Percentiles rank a stretch among this genome's conserved stretches.
Evolutionary conservation across 1,140 invertebrate species (phyloP).

Genomic region (Nephila pilipes): DNA sequence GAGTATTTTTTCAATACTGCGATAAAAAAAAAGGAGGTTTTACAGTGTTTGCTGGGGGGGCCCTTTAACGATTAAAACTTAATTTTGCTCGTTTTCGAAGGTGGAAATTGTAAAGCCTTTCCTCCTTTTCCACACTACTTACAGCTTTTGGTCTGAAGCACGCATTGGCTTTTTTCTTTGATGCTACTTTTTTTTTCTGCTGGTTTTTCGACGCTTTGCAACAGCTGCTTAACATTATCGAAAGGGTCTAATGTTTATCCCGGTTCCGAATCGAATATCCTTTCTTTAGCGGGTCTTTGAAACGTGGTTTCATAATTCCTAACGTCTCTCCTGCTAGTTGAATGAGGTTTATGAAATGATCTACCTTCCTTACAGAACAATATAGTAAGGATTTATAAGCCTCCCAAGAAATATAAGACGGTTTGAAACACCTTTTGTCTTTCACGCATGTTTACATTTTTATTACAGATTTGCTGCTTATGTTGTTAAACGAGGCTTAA

Average conservation of each 20-base stretch:
- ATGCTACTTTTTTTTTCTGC: not conserved
- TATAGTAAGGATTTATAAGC: not conserved
- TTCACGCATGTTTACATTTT: no score
- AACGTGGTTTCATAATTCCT: constrained; percentile 50
- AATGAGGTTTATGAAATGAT: constrained; percentile 1
- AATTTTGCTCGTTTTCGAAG: constrained; percentile 58
- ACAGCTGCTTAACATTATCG: constrained; percentile 53
- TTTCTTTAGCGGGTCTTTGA: constrained; percentile 29
- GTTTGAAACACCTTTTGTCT: no score
- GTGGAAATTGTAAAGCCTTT: constrained; percentile 63
- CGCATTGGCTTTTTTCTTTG: not conserved
- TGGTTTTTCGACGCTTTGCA: constrained; percentile 49
- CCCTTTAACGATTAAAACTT: constrained; percentile 71
- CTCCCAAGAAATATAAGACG: not conserved
- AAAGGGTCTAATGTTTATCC: constrained; percentile 61
- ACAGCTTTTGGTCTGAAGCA: not conserved
- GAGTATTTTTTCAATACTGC: constrained; percentile 58
- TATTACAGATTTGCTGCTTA: no score
- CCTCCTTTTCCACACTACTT: not conserved
- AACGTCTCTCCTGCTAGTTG: not conserved
- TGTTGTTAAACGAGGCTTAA: no score
- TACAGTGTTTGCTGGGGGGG: constrained; percentile 67
- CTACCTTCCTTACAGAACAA: not conserved
- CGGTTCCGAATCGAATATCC: not conserved
- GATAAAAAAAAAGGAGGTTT: constrained; percentile 71